Base-by-base conservation (phyloP, 2,113 vertebrate genomes). In the Eudyptes chrysolophus region DNA sequence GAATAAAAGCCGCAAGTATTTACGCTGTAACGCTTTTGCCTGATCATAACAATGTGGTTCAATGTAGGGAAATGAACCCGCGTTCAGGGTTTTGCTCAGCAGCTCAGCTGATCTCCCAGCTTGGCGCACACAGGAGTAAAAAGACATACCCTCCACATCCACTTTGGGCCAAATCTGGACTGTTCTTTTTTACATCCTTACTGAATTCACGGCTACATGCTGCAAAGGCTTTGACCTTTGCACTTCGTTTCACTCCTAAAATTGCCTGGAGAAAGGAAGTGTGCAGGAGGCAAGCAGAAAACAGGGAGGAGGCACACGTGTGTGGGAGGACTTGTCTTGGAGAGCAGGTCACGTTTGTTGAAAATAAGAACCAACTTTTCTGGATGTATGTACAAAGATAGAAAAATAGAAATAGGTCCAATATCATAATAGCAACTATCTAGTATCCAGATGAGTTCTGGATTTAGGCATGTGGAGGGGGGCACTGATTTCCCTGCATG, bases 261-360 rank as follows among this genome's bases (percentile, higher is more conserved):
- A 92, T 36, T 92, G 94, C 75, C 42, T 48, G 92, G 94, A 94
- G 93, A 96, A 94, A 97, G 97, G 95, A 96, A 97, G 82, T 62
- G 95, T 94, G 84, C 75, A 26, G 87, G 81, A 96, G 84, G 89
- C 78, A 74, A 90, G 89, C 72, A 84, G 91, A 89, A 90, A 92
- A 85, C 66, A 79, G 42, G 94, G 94, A 94, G 93, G 94, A 89
- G 84, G 42, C 0, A 0, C 49, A 34, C 38, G 51, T 15, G 82
- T 71, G 77, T 80, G 93, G 93, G 91, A 94, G 84, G 62, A 49
- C 75, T 93, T 68, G 75, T 87, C 15, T 11, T 20, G 18, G 58
- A 80, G 42, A 95, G 48, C 68, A 75, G 71, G 93, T 87, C 89
- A 71, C 29, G 13, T 54, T 7, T 30, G 40, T 8, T 55, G 65